A percentile compares a stretch with the other conserved stretches of the same genome.
These are phyloP conservation scores for Aldabrachelys gigantea DNA, from an alignment of 2,113 vertebrate species.

Conservation along the genomic window DNA sequence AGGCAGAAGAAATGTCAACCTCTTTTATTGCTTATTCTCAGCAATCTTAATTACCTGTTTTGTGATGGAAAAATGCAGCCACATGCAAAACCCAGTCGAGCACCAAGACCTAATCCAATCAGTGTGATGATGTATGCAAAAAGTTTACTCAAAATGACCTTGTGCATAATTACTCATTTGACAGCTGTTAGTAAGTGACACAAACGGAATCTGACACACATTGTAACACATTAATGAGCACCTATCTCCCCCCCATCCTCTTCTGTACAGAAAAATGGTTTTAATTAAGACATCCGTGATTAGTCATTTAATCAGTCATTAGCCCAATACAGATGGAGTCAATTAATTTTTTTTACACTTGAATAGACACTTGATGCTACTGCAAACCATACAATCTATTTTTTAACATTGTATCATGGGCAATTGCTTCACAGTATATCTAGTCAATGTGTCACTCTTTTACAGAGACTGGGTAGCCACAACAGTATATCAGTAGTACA, in stretches of 20 bases:
- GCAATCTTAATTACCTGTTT: constrained; percentile 40
- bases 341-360: constrained; percentile 76
- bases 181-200: constrained; percentile 65
- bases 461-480: background rate
- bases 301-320: constrained; percentile 82
- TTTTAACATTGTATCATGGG: constrained; percentile 11
- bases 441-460: background rate
- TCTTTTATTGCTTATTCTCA: constrained; percentile 34
- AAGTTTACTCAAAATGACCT: constrained; percentile 60
- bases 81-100: constrained; percentile 30
- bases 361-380: constrained; percentile 72
- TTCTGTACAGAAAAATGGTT: constrained; percentile 73
- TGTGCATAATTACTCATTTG: constrained; percentile 64
- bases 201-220: constrained; percentile 59
- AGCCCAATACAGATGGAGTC: constrained; percentile 81
- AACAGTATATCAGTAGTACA: background rate
- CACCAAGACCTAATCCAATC: constrained; percentile 37
- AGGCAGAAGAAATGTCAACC: constrained; percentile 29
- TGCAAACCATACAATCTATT: constrained; percentile 42
- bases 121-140: constrained; percentile 1
- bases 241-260: constrained; percentile 69
- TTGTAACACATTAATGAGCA: constrained; percentile 64
- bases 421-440: constrained; percentile 25
- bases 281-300: constrained; percentile 82
- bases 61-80: constrained; percentile 30